Conservation (phyloP, 2,888 invertebrate genomes). For the Neoascia interrupta region DNA sequence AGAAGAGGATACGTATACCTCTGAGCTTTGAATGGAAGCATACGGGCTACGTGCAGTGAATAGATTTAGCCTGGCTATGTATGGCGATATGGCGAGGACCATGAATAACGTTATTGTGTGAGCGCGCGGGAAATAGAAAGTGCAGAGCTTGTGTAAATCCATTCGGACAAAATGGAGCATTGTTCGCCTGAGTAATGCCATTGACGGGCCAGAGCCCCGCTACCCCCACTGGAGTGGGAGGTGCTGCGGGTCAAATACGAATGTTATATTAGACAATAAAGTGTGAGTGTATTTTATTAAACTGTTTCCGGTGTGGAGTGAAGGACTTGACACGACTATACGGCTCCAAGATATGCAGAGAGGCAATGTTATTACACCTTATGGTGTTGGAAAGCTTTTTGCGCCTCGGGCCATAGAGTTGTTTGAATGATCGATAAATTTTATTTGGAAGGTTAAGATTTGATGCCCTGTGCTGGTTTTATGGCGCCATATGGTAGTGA, state of each 20-base stretch:
- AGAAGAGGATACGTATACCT: slow-evolving; percentile 15
- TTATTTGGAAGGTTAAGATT: too few relatives aligned
- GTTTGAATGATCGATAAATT: too few relatives aligned
- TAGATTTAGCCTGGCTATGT: slow-evolving; percentile 28
- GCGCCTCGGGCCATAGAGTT: too few relatives aligned
- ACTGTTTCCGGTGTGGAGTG: slow-evolving; percentile 52
- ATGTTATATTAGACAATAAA: slow-evolving; percentile 67
- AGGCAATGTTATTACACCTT: slow-evolving; percentile 35
- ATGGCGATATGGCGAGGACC: too few relatives aligned
- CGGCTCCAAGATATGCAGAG: not conserved
- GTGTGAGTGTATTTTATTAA: slow-evolving; percentile 61
- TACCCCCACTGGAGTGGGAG: too few relatives aligned
- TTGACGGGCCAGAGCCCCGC: slow-evolving; percentile 1
- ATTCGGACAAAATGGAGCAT: slow-evolving; percentile 63
- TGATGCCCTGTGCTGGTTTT: too few relatives aligned
- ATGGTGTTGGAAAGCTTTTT: slow-evolving; percentile 45
- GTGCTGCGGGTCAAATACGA: slow-evolving; percentile 45
- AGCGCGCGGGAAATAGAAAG: slow-evolving; percentile 48
- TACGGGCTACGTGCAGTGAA: slow-evolving; percentile 58
- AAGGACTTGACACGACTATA: slow-evolving; percentile 30
- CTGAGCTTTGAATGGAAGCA: slow-evolving; percentile 34
- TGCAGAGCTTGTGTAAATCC: slow-evolving; percentile 64
- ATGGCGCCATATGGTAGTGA: too few relatives aligned
- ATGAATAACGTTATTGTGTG: slow-evolving; percentile 55
- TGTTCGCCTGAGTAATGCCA: slow-evolving; percentile 46